These are phyloP conservation scores for Bicyclus anynana DNA, from an alignment of 1,140 invertebrate species.

Conservation along the genomic window DNA sequence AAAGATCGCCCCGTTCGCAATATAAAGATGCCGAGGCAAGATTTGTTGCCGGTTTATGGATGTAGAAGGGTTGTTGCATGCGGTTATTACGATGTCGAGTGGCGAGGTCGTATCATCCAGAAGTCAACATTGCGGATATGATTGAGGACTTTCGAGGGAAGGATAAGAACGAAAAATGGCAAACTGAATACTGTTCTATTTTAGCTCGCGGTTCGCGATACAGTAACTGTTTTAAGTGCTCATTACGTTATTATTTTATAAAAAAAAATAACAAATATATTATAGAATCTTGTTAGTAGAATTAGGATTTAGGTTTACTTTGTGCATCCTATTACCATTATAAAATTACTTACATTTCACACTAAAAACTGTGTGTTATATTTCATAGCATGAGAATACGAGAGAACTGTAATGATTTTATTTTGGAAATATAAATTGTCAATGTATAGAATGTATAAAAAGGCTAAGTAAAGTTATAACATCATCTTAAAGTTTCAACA, in stretches of 20 bases:
- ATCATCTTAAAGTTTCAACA: too few species aligned
- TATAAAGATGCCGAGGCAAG: constrained; percentile 74
- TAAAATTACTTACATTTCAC: too few species aligned
- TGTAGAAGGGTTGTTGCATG: constrained; percentile 71
- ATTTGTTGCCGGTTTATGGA: constrained; percentile 74
- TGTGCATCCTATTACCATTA: too few species aligned
- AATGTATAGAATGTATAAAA: too few species aligned
- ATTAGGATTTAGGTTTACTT: too few species aligned
- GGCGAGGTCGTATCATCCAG: constrained; percentile 65
- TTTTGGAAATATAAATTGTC: too few species aligned
- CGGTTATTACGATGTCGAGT: constrained; percentile 70
- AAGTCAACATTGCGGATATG: constrained; percentile 70
- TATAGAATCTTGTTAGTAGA: too few species aligned
- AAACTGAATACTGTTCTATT: constrained; percentile 34
- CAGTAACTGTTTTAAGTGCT: constrained; percentile 19
- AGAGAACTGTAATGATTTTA: too few species aligned
- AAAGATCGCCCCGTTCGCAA: constrained; percentile 67
- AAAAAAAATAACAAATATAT: neutral
- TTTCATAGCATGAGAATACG: too few species aligned
- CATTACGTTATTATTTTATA: neutral
- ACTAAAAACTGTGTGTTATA: too few species aligned
- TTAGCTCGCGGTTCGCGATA: constrained; percentile 20
- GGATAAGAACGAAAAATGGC: constrained; percentile 43
- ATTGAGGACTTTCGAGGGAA: constrained; percentile 63
- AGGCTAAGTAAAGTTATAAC: too few species aligned